Percentiles rank a stretch among this genome's conserved stretches.
Conservation (phyloP, 2,888 invertebrate species). For the Poecilus cupreus region DNA sequence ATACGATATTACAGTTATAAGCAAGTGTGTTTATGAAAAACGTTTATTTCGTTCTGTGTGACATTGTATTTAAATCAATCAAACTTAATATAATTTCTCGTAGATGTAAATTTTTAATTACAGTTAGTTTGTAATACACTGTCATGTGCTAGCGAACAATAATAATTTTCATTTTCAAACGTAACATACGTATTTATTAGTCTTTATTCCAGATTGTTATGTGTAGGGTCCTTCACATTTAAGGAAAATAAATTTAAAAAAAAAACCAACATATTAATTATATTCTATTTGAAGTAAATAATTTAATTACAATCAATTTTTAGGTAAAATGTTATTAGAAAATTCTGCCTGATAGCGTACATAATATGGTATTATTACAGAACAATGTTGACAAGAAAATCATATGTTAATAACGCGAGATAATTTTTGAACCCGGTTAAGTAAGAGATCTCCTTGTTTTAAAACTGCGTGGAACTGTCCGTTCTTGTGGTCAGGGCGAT, state of each 20-base stretch:
- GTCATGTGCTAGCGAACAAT: constrained; percentile 58
- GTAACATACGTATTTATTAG: constrained; percentile 6
- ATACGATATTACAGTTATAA: constrained; percentile 55
- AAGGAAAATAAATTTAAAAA: too few species aligned
- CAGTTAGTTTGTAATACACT: constrained; percentile 54
- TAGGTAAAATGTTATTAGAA: not conserved
- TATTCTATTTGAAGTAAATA: not conserved
- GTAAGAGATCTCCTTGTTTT: constrained; percentile 97
- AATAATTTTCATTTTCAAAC: constrained; percentile 56
- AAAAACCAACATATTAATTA: not conserved
- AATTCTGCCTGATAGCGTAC: not conserved
- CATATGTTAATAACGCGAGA: constrained; percentile 99
- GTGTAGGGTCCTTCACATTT: too few species aligned
- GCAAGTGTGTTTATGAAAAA: constrained; percentile 46
- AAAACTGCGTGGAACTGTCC: constrained; percentile 96
- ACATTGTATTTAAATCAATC: constrained; percentile 48
- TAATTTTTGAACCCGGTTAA: constrained; percentile 98
- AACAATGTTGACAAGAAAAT: constrained; percentile 63
- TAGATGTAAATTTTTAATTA: constrained; percentile 41
- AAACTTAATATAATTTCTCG: constrained; percentile 51
- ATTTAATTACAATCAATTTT: not conserved
- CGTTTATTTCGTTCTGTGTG: constrained; percentile 35
- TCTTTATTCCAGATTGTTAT: too few species aligned
- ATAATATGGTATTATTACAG: too few species aligned
- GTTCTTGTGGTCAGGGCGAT: constrained; percentile 92